Evolutionary conservation across 2,797 vertebrate genomes (phyloP).

Genomic region (Danio jaintianensis): DNA sequence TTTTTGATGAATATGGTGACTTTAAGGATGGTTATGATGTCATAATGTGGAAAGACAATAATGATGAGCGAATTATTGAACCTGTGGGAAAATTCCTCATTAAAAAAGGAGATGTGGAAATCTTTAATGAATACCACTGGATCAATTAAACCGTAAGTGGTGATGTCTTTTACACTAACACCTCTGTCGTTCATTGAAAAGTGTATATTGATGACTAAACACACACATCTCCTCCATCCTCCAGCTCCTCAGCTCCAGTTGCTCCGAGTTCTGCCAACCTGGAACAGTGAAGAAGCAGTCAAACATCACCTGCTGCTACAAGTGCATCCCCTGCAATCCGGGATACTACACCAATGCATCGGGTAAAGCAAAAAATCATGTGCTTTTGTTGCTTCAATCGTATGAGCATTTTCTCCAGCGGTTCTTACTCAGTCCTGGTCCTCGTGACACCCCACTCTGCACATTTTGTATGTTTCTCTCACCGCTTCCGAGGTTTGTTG

Average conservation of each 20-base stretch:
- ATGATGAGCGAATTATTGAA: background rate
- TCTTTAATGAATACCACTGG: constrained; percentile 12
- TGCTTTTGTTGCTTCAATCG: too few relatives aligned
- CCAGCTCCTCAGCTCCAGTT: constrained; percentile 38
- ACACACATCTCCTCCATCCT: background rate
- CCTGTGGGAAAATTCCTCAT: constrained; percentile 57
- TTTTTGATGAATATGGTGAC: constrained; percentile 59
- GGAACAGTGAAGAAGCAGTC: constrained; percentile 44
- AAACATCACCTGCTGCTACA: constrained; percentile 51
- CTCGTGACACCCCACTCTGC: too few relatives aligned
- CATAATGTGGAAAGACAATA: constrained; percentile 48
- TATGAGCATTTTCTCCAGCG: too few relatives aligned
- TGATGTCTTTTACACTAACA: background rate
- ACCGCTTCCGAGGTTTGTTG: too few relatives aligned
- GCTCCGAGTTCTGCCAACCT: constrained; percentile 20
- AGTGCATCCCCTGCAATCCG: background rate
- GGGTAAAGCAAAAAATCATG: constrained; percentile 35
- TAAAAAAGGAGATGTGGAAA: constrained; percentile 11
- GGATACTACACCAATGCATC: constrained; percentile 31
- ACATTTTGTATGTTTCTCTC: too few relatives aligned
- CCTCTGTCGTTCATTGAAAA: too few relatives aligned
- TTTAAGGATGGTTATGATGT: constrained; percentile 60
- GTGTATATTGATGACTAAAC: background rate
- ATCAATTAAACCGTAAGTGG: constrained; percentile 37
- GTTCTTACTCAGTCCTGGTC: too few relatives aligned